These are phyloP conservation scores for Dissostichus mawsoni DNA, from an alignment of 2,113 vertebrate genomes.

Conservation along the genomic window DNA sequence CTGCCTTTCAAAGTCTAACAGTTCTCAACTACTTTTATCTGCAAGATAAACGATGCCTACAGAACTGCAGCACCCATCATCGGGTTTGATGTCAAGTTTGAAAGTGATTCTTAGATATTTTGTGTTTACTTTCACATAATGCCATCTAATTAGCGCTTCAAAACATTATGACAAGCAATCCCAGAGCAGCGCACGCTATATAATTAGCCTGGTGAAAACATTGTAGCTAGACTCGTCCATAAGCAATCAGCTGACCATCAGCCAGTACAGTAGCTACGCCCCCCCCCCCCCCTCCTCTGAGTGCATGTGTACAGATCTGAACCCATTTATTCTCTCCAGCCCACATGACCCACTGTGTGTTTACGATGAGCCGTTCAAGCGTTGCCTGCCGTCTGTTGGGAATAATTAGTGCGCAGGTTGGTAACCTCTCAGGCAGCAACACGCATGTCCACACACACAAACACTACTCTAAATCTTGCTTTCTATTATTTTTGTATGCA, in stretches of 20 bases:
- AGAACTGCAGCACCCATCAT: slow-evolving; percentile 1
- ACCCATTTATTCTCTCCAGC: slow-evolving; percentile 45
- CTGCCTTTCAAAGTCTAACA: not conserved
- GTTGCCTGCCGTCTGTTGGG: slow-evolving; percentile 52
- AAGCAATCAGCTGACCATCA: slow-evolving; percentile 7
- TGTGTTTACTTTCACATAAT: slow-evolving; percentile 17
- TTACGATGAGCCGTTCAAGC: slow-evolving; percentile 63
- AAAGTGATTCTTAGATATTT: slow-evolving; percentile 6
- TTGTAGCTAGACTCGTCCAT: not conserved
- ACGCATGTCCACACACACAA: not conserved
- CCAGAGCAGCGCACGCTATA: not conserved
- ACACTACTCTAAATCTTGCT: not conserved
- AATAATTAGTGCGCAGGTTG: slow-evolving; percentile 74
- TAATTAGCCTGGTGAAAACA: slow-evolving; percentile 33
- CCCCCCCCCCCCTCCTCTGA: slow-evolving; percentile 18
- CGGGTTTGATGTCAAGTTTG: not conserved
- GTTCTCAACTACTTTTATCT: not conserved
- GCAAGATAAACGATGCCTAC: not conserved
- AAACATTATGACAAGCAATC: slow-evolving; percentile 35
- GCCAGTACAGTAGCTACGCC: not conserved
- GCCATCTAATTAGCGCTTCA: slow-evolving; percentile 15
- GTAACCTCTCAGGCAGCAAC: slow-evolving; percentile 52
- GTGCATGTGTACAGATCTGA: slow-evolving; percentile 30
- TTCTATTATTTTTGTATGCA: slow-evolving; percentile 14
- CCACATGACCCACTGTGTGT: slow-evolving; percentile 58